phyloP scores from a whole-genome alignment of 2,888 invertebrate genomes.

The Crioceris asparagi region DNA sequence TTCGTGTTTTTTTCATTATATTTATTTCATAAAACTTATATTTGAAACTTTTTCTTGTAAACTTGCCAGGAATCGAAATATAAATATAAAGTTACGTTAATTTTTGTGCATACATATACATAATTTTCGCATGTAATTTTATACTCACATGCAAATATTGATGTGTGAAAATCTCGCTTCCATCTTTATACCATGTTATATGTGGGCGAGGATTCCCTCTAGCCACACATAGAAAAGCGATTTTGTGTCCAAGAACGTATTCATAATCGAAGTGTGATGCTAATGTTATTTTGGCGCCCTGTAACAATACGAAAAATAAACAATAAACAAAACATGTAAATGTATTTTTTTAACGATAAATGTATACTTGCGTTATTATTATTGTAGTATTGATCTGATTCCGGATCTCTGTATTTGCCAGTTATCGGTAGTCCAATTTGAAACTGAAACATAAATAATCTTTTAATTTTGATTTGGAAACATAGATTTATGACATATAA shows the following conservation, averaged over 20 bases:
- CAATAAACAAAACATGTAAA: too few species aligned
- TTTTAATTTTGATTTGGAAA: too few species aligned
- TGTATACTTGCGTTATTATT: constrained; percentile 64
- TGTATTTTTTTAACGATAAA: constrained; percentile 2
- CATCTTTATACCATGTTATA: constrained; percentile 94
- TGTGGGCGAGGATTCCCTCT: constrained; percentile 82
- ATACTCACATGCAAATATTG: constrained; percentile 72
- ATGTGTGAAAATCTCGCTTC: constrained; percentile 84
- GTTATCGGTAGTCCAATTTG: constrained; percentile 82
- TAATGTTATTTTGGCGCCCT: constrained; percentile 84
- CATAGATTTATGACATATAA: too few species aligned
- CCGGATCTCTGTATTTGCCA: constrained; percentile 80
- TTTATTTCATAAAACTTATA: too few species aligned
- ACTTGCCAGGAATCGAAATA: too few species aligned
- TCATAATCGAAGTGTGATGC: constrained; percentile 90
- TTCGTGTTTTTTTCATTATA: too few species aligned
- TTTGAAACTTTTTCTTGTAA: too few species aligned
- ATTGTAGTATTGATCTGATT: constrained; percentile 85
- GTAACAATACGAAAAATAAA: constrained; percentile 12
- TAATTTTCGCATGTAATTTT: too few species aligned
- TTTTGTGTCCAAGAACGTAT: constrained; percentile 89
- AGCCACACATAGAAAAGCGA: constrained; percentile 85
- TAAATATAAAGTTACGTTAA: too few species aligned
- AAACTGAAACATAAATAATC: constrained; percentile 44
- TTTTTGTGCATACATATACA: too few species aligned